Evolutionary conservation across 2,113 vertebrate species (phyloP).

Genomic region (Mobula birostris): DNA sequence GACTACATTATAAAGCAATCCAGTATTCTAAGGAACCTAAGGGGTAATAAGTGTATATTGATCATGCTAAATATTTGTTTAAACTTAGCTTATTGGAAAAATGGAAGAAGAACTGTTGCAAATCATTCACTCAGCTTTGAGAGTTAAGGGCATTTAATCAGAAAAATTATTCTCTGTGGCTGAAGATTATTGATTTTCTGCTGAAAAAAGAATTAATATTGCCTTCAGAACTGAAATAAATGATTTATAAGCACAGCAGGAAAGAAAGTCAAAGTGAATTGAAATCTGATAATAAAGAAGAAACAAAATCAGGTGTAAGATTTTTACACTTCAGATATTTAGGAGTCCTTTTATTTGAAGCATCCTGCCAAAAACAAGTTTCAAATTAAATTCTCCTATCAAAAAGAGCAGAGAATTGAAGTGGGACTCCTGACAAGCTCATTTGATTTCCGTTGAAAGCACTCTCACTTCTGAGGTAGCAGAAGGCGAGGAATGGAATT

Average conservation of each 20-base stretch:
- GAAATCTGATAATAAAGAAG: not conserved
- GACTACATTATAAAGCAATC: not conserved
- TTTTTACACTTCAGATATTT: not conserved
- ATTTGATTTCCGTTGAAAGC: not conserved
- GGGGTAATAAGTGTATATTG: not conserved
- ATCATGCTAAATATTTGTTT: not conserved
- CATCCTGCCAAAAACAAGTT: not conserved
- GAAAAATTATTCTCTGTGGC: not conserved
- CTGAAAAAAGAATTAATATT: not conserved
- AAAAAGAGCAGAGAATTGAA: not conserved
- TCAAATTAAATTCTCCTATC: not conserved
- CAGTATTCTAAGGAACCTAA: not conserved
- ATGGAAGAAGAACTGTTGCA: not conserved
- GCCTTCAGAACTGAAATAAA: not conserved
- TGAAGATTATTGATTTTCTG: not conserved
- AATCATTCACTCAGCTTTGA: not conserved
- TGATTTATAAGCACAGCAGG: constrained; percentile 5
- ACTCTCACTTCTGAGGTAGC: not conserved
- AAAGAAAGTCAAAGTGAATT: not conserved
- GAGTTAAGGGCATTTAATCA: not conserved
- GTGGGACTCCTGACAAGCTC: not conserved
- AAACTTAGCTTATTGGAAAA: not conserved
- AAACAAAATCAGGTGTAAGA: not conserved
- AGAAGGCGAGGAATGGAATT: no score
- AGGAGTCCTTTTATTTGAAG: not conserved